These are phyloP conservation scores for Garrulus glandarius DNA, from an alignment of 2,797 vertebrate species.

Conservation along the genomic window DNA sequence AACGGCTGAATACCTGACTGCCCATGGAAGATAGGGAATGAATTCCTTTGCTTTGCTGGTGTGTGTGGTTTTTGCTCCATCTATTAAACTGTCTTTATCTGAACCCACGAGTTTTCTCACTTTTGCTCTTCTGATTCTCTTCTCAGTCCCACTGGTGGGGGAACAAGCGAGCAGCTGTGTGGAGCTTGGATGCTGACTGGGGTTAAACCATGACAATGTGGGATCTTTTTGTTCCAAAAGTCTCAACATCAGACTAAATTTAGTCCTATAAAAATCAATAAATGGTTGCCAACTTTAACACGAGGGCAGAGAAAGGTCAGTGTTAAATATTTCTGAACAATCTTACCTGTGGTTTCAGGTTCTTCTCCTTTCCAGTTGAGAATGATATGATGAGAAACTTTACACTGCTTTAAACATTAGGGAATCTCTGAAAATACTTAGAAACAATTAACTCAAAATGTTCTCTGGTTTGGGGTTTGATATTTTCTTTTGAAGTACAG, in stretches of 20 bases:
- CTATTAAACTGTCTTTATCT: neutral
- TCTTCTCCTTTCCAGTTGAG: neutral
- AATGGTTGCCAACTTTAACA: neutral
- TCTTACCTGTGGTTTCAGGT: neutral
- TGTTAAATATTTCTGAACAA: neutral
- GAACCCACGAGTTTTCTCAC: neutral
- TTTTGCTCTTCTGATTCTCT: neutral
- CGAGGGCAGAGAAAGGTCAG: neutral
- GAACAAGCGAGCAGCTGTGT: neutral
- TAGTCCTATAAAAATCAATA: neutral
- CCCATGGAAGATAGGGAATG: neutral
- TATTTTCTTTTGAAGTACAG: neutral
- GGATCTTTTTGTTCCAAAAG: neutral
- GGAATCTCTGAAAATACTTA: constrained; percentile 4
- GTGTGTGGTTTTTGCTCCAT: neutral
- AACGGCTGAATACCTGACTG: neutral
- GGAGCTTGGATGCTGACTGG: neutral
- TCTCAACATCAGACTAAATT: constrained; percentile 3
- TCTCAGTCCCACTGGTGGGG: neutral
- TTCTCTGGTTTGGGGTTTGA: neutral
- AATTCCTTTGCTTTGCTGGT: neutral
- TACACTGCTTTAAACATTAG: constrained; percentile 37
- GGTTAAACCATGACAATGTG: neutral
- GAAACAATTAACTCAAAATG: neutral
- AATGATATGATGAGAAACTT: neutral